Base-by-base conservation (phyloP, 1,140 invertebrate genomes). In the honey bee (Apis mellifera) region DNA sequence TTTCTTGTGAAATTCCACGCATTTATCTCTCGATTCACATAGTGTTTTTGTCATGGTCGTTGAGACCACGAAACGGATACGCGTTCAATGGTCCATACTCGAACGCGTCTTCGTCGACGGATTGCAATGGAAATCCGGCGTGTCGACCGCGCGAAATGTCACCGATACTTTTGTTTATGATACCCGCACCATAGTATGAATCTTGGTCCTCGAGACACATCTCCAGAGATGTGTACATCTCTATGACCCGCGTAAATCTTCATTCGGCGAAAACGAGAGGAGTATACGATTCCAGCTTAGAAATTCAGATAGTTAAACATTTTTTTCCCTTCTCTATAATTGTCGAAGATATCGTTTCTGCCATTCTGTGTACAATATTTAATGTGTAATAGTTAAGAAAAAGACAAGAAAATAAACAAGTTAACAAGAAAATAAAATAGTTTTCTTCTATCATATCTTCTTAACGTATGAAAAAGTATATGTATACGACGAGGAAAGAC, bases 151-250 rank as follows among this genome's bases (percentile, higher is more conserved):
- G 19, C 4, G n/a, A 60, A 78, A 78, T 70, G 60, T 80, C 78
- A 55, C n/a, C 50, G 78, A 66, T 57, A 57, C 78, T 65, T 66
- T 81, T 65, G 78, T 81, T 74, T 65, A 74, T 74, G 70, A 15
- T 60, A 62, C 15, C 54, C 19, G 4, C 13, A 19, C 65, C 50
- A 17, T 9, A 15, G 48, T 42, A 74, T 74, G 70, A 74, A 80
- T 80, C 70, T 74, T 60, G 11, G 50, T 12, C 26, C 50, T 52
- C 19, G 21, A 62, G 69, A 54, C 69, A 23, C 15, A 42, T 73
- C 69, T 19, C 50, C 50, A 13, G 62, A 54, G 57, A 21, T 60
- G 62, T n/a, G 8, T 7, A 21, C 55, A n/a, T 4, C 55, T 1
- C 23, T 48, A 59, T 17, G 78, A 48, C 68, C 23, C 69, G 9